Percentiles rank a stretch among this genome's conserved stretches.
Conservation (phyloP, 2,797 vertebrate genomes). For the Sandelia bainsii region DNA sequence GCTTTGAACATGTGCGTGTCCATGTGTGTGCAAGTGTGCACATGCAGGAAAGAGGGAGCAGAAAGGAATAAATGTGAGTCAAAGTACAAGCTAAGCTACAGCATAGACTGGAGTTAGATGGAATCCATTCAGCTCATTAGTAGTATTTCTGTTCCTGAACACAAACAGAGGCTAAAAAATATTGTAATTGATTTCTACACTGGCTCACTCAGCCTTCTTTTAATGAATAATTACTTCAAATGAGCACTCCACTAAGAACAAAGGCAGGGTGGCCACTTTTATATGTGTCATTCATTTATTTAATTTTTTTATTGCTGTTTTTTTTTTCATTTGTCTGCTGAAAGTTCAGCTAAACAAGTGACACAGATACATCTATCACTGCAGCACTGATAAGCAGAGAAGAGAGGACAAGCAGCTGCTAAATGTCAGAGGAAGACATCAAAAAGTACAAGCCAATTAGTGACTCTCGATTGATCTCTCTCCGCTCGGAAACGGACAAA, state of each 20-base stretch:
- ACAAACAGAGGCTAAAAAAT: slow-evolving; percentile 60
- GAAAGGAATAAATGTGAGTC: slow-evolving; percentile 16
- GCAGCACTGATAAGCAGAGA: slow-evolving; percentile 33
- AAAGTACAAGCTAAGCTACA: slow-evolving; percentile 37
- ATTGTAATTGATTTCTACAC: slow-evolving; percentile 69
- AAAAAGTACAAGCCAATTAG: slow-evolving; percentile 69
- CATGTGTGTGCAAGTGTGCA: slow-evolving; percentile 2
- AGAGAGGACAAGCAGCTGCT: slow-evolving; percentile 35
- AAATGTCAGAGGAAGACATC: slow-evolving; percentile 66
- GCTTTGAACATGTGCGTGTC: slow-evolving; percentile 39
- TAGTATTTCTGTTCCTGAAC: slow-evolving; percentile 60
- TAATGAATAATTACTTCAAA: slow-evolving; percentile 76
- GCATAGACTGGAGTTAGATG: slow-evolving; percentile 52
- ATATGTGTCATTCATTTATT: slow-evolving; percentile 39
- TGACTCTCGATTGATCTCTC: slow-evolving; percentile 68
- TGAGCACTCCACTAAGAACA: slow-evolving; percentile 53
- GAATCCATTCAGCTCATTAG: slow-evolving; percentile 75
- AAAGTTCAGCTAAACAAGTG: slow-evolving; percentile 25
- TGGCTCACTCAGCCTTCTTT: slow-evolving; percentile 48
- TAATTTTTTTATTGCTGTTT: slow-evolving; percentile 34
- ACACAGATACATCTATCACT: slow-evolving; percentile 41
- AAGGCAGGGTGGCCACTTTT: slow-evolving; percentile 51
- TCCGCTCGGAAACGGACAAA: slow-evolving; percentile 25
- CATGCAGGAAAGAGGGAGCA: slow-evolving; percentile 9
- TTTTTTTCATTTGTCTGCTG: slow-evolving; percentile 17